phyloP scores from a whole-genome alignment of 2,888 invertebrate species.

The Calliscelio sp. region DNA sequence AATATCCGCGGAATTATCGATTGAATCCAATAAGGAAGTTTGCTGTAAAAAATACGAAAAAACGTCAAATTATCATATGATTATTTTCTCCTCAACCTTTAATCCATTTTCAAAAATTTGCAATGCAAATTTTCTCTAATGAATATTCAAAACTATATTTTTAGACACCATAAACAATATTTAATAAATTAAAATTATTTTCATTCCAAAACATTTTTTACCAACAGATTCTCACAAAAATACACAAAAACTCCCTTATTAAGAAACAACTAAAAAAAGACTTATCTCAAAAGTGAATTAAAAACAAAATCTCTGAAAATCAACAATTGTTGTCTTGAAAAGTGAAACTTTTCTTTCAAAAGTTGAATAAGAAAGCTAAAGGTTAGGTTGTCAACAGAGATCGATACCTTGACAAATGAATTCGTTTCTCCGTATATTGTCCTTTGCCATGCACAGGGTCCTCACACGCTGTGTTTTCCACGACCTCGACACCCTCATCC shows the following conservation, averaged over 20 bases:
- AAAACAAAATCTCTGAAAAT: too few species aligned
- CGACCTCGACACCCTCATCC: conserved; percentile 96
- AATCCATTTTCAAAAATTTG: too few species aligned
- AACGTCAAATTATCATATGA: too few species aligned
- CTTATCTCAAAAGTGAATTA: too few species aligned
- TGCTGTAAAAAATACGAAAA: conserved; percentile 87
- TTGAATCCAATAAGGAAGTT: conserved; percentile 96
- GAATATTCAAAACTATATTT: too few species aligned
- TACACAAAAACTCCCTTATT: too few species aligned
- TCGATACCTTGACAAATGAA: conserved; percentile 94
- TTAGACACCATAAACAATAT: too few species aligned
- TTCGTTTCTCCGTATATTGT: conserved; percentile 95
- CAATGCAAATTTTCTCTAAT: too few species aligned
- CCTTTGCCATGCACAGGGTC: conserved; percentile 93
- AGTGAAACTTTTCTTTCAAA: not conserved
- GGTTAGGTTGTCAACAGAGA: conserved; percentile 23
- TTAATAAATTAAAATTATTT: too few species aligned
- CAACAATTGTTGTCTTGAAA: too few species aligned
- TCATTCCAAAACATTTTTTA: not conserved
- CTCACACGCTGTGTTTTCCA: conserved; percentile 93
- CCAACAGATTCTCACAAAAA: too few species aligned
- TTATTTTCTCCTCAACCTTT: not conserved
- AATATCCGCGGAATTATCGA: conserved; percentile 95
- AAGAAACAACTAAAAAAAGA: too few species aligned
- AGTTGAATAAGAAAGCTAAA: not conserved